Conservation (phyloP, 2,888 invertebrate genomes). For the Cybosia mesomella region DNA sequence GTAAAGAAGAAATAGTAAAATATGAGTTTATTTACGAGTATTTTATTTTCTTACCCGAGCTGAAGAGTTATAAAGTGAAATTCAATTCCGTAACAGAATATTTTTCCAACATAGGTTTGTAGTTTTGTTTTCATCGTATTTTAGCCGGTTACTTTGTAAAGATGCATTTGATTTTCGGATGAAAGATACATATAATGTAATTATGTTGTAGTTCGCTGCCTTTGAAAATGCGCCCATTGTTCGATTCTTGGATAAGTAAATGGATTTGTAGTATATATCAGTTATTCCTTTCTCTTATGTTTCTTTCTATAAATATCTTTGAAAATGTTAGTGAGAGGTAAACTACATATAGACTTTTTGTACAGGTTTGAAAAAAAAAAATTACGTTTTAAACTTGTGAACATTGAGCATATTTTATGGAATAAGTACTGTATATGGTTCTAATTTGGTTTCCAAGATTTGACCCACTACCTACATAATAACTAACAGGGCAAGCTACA, state of each 20-base stretch:
- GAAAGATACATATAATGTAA: slow-evolving; percentile 31
- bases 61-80: slow-evolving; percentile 63
- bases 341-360: too few species aligned
- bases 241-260: slow-evolving; percentile 33
- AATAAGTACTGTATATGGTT: too few species aligned
- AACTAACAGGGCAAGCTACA: too few species aligned
- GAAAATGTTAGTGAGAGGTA: not conserved
- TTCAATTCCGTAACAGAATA: slow-evolving; percentile 60
- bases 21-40: slow-evolving; percentile 60
- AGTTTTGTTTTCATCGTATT: slow-evolving; percentile 43
- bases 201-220: slow-evolving; percentile 24
- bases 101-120: slow-evolving; percentile 55
- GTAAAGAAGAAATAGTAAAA: slow-evolving; percentile 48
- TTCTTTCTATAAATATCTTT: not conserved
- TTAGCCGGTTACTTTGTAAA: slow-evolving; percentile 51
- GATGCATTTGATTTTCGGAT: slow-evolving; percentile 56
- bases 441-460: too few species aligned
- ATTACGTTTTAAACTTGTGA: too few species aligned
- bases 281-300: not conserved
- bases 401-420: too few species aligned
- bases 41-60: slow-evolving; percentile 58
- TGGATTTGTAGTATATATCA: slow-evolving; percentile 24
- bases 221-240: slow-evolving; percentile 37
- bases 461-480: too few species aligned
- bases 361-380: too few species aligned